Percentiles rank a stretch among this genome's conserved stretches.
phyloP scores from a whole-genome alignment of 2,888 invertebrate genomes.

The Eudemis profundana region DNA sequence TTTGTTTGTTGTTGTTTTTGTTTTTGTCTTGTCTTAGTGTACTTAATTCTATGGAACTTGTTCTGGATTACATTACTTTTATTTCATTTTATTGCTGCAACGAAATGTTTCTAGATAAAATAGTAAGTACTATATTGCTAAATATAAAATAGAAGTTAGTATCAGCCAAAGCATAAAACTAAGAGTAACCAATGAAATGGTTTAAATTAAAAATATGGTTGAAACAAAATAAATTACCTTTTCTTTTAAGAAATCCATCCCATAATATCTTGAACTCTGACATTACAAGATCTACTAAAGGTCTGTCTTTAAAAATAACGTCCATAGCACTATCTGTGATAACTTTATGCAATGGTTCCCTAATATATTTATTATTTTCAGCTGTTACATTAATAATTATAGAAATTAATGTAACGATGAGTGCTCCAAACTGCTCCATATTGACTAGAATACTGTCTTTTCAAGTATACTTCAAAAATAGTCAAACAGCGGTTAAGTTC shows the following conservation, averaged over 20 bases:
- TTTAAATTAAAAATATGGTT: too few species aligned
- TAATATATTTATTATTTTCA: neutral
- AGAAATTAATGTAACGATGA: neutral
- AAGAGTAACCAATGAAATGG: too few species aligned
- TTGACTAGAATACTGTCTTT: neutral
- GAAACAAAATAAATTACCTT: slow-evolving; percentile 1
- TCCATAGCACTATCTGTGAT: slow-evolving; percentile 19
- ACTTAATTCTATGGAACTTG: too few species aligned
- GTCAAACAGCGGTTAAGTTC: neutral
- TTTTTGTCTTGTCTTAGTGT: too few species aligned
- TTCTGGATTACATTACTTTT: too few species aligned
- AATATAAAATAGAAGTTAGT: too few species aligned
- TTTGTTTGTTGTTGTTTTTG: too few species aligned
- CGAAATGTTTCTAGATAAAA: too few species aligned
- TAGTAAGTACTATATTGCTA: too few species aligned
- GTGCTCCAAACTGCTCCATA: neutral
- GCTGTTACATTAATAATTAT: slow-evolving; percentile 1
- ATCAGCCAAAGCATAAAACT: too few species aligned
- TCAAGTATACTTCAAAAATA: slow-evolving; percentile 4
- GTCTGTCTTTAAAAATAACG: slow-evolving; percentile 1
- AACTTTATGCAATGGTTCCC: slow-evolving; percentile 11
- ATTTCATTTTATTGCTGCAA: too few species aligned
- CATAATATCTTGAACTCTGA: slow-evolving; percentile 22
- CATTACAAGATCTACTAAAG: slow-evolving; percentile 14
- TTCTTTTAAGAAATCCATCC: slow-evolving; percentile 20